These are phyloP conservation scores for Coecobrya sp. DNA, from an alignment of 2,888 invertebrate species.

Conservation along the genomic window DNA sequence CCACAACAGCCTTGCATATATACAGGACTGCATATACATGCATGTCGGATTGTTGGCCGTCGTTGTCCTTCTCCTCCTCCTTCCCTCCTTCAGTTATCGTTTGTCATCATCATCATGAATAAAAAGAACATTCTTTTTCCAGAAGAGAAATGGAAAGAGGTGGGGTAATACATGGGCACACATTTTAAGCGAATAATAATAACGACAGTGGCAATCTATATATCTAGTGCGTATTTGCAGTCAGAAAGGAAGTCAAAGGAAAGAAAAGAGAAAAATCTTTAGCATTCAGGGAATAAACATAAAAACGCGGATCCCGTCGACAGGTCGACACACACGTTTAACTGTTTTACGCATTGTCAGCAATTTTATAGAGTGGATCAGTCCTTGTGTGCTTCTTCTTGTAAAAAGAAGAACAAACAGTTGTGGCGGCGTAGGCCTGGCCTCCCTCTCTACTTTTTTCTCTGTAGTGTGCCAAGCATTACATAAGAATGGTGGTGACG, in stretches of 20 bases:
- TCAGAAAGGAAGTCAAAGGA: not conserved
- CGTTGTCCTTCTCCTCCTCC: not conserved
- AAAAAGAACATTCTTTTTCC: not conserved
- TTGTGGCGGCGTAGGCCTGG: not conserved
- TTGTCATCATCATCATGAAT: constrained; percentile 18
- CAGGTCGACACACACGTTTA: constrained; percentile 13
- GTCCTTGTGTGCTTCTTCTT: constrained; percentile 43
- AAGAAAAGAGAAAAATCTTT: constrained; percentile 1
- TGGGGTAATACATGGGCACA: too few relatives aligned
- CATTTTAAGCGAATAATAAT: constrained; percentile 21
- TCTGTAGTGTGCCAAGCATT: not conserved
- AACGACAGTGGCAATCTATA: not conserved
- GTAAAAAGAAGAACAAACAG: constrained; percentile 53
- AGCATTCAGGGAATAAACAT: not conserved
- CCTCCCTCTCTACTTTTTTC: not conserved
- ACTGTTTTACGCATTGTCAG: constrained; percentile 50
- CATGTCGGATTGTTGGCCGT: not conserved
- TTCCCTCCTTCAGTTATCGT: not conserved
- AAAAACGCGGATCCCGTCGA: not conserved
- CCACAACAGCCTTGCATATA: not conserved
- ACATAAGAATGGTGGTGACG: constrained; percentile 29
- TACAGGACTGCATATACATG: not conserved
- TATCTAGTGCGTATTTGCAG: constrained; percentile 13
- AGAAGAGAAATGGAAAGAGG: not conserved
- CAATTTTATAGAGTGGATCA: constrained; percentile 22